Evolutionary conservation across 2,888 invertebrate species (phyloP).

Genomic region (Galeruca laticollis): DNA sequence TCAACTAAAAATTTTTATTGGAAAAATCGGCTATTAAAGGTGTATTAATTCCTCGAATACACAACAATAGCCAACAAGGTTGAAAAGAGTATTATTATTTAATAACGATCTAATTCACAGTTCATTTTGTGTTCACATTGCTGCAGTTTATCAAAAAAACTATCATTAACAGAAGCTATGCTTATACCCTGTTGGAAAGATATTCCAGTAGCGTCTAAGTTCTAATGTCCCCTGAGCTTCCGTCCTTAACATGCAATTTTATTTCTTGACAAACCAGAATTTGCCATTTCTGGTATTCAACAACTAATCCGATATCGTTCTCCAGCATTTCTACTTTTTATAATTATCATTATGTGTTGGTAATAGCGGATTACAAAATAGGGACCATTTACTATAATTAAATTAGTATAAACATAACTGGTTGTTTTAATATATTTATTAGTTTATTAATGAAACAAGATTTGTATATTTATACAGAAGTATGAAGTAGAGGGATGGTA

Average conservation of each 20-base stretch:
- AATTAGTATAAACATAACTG: neutral
- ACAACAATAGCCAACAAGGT: too few relatives aligned
- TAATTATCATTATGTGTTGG: slow-evolving; percentile 6
- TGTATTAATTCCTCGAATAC: too few relatives aligned
- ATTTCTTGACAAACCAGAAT: slow-evolving; percentile 16
- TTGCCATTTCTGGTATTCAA: slow-evolving; percentile 12
- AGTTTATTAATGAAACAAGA: neutral
- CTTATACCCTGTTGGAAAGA: neutral
- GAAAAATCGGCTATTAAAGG: too few relatives aligned
- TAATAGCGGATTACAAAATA: neutral
- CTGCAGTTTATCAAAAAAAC: too few relatives aligned
- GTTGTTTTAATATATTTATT: neutral
- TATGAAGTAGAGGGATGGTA: too few relatives aligned
- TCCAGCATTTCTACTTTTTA: slow-evolving; percentile 4
- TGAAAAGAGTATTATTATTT: too few relatives aligned
- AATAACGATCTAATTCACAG: too few relatives aligned
- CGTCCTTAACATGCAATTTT: slow-evolving; percentile 15
- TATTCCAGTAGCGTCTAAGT: neutral
- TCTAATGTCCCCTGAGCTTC: slow-evolving; percentile 2
- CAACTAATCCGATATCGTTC: slow-evolving; percentile 12
- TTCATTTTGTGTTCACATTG: too few relatives aligned
- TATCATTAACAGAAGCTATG: too few relatives aligned
- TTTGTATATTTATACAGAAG: too few relatives aligned
- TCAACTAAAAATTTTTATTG: too few relatives aligned
- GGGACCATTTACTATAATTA: neutral